A percentile compares a stretch with the other conserved stretches of the same genome.
Evolutionary conservation across 2,113 vertebrate species (phyloP).

Genomic region (Salminus brasiliensis): DNA sequence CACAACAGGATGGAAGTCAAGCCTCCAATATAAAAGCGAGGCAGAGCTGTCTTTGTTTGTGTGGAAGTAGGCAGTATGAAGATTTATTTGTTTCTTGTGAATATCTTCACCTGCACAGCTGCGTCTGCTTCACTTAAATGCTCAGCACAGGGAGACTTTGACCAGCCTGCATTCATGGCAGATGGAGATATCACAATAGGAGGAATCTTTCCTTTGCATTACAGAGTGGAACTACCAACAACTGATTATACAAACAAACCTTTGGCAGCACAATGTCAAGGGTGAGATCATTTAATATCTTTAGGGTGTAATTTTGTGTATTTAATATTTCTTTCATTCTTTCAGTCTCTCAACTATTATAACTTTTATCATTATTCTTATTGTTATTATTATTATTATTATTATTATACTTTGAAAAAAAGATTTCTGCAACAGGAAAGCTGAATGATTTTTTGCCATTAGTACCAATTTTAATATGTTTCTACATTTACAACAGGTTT

Average conservation of each 20-base stretch:
- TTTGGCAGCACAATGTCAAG: slow-evolving; percentile 67
- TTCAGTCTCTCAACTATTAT: background rate
- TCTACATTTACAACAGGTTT: slow-evolving; percentile 64
- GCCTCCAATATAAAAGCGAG: slow-evolving; percentile 42
- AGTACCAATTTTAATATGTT: background rate
- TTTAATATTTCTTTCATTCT: background rate
- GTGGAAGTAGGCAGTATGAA: slow-evolving; percentile 33
- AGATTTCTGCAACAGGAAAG: too few species aligned
- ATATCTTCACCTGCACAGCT: slow-evolving; percentile 40
- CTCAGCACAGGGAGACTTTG: slow-evolving; percentile 51
- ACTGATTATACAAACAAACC: slow-evolving; percentile 67
- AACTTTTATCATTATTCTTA: background rate
- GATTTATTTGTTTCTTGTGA: slow-evolving; percentile 42
- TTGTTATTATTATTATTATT: too few species aligned
- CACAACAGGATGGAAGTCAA: slow-evolving; percentile 20
- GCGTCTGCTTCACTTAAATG: slow-evolving; percentile 43
- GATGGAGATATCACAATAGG: slow-evolving; percentile 65
- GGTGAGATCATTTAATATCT: slow-evolving; percentile 58
- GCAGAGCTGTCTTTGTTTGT: background rate
- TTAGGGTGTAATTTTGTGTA: background rate
- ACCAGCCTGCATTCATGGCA: slow-evolving; percentile 58
- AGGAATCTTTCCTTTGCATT: slow-evolving; percentile 70
- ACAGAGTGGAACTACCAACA: slow-evolving; percentile 69
- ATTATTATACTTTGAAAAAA: too few species aligned
- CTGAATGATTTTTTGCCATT: background rate